These are phyloP conservation scores for Amblyteles armatorius DNA, from an alignment of 2,888 invertebrate species.

Conservation along the genomic window DNA sequence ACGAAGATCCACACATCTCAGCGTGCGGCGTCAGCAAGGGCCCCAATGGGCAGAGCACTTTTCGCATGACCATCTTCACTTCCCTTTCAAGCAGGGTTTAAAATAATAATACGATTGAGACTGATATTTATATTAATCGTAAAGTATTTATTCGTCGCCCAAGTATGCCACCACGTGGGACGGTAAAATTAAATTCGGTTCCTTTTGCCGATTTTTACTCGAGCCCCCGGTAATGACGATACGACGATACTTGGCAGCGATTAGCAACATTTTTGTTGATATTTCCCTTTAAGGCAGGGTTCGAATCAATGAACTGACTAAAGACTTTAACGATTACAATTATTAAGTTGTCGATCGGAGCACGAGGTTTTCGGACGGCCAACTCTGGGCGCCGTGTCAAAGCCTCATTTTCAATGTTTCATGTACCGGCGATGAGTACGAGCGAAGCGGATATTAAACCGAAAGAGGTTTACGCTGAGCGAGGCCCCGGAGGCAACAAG, in stretches of 20 bases:
- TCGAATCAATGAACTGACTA: slow-evolving; percentile 75
- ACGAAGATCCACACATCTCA: slow-evolving; percentile 43
- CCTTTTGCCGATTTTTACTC: slow-evolving; percentile 2
- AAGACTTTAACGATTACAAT: slow-evolving; percentile 76
- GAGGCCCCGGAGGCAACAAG: slow-evolving; percentile 75
- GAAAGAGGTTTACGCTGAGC: slow-evolving; percentile 60
- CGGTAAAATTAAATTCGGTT: slow-evolving; percentile 14
- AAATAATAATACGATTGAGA: slow-evolving; percentile 77
- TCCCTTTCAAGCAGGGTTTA: slow-evolving; percentile 81
- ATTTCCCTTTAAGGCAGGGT: slow-evolving; percentile 81
- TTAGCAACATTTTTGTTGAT: slow-evolving; percentile 71
- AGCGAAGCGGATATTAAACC: slow-evolving; percentile 7
- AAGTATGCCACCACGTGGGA: slow-evolving; percentile 26
- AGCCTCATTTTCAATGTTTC: not conserved
- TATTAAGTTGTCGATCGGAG: slow-evolving; percentile 70
- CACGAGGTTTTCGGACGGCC: slow-evolving; percentile 36
- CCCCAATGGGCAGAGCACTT: slow-evolving; percentile 77
- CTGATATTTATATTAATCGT: slow-evolving; percentile 81
- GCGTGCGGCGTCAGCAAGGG: slow-evolving; percentile 63
- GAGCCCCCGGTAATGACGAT: slow-evolving; percentile 37
- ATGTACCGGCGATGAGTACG: slow-evolving; percentile 4
- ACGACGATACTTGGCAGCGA: slow-evolving; percentile 57
- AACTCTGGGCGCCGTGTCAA: slow-evolving; percentile 11
- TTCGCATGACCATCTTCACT: slow-evolving; percentile 79
- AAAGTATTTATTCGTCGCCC: slow-evolving; percentile 77